Conservation (phyloP, 2,888 invertebrate species). For the Plagodis pulveraria region DNA sequence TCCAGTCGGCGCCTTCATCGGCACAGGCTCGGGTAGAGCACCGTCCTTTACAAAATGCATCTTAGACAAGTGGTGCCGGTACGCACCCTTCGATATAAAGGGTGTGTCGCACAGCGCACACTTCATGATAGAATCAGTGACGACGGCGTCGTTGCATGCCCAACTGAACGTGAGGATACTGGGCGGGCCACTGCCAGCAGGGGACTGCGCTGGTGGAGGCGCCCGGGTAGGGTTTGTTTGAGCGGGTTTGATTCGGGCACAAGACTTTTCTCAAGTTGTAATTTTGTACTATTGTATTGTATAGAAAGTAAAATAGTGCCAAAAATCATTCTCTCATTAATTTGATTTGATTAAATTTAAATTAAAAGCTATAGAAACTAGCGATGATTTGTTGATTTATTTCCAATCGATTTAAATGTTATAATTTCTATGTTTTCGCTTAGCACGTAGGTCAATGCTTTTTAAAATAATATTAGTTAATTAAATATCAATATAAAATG, state of each 20-base stretch:
- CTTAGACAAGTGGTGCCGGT: conserved; percentile 97
- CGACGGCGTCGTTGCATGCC: conserved; percentile 97
- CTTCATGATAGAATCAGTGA: conserved; percentile 96
- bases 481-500: too few species aligned
- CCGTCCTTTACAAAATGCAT: conserved; percentile 98
- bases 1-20: conserved; percentile 83
- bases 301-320: too few species aligned
- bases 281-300: too few species aligned
- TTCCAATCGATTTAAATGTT: too few species aligned
- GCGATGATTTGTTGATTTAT: too few species aligned
- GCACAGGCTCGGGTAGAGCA: conserved; percentile 91
- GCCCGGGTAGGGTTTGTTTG: conserved; percentile 88
- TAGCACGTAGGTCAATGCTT: too few species aligned
- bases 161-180: conserved; percentile 96
- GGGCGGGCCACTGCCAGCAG: conserved; percentile 87
- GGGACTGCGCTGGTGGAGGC: conserved; percentile 80
- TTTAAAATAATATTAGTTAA: too few species aligned
- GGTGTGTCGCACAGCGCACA: conserved; percentile 98
- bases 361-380: too few species aligned
- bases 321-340: too few species aligned
- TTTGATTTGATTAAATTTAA: too few species aligned
- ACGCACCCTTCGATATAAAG: conserved; percentile 98
- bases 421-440: too few species aligned
- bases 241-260: conserved; percentile 88
- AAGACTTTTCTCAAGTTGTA: too few species aligned